phyloP scores from a whole-genome alignment of 2,888 invertebrate species.

The Coecobrya sp. region DNA sequence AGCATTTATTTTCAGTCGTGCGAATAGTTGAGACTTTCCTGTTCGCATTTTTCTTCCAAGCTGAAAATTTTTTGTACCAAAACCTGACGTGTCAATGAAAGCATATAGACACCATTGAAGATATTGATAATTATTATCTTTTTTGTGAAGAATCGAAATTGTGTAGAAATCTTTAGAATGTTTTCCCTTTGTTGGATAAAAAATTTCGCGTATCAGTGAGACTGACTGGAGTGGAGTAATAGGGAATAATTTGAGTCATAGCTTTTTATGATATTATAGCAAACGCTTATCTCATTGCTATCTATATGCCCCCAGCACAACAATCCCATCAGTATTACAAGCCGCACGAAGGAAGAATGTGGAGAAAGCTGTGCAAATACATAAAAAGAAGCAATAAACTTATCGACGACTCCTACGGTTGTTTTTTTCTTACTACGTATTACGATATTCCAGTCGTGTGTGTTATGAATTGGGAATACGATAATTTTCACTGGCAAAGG shows the following conservation, averaged over 20 bases:
- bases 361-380: background rate
- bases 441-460: too few relatives aligned
- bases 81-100: background rate
- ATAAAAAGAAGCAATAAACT: constrained; percentile 2
- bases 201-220: background rate
- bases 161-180: too few relatives aligned
- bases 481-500: too few relatives aligned
- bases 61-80: background rate
- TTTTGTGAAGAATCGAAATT: too few relatives aligned
- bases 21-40: background rate
- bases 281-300: background rate
- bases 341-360: background rate
- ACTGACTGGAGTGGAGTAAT: background rate
- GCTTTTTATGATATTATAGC: background rate
- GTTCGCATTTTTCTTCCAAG: background rate
- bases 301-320: background rate
- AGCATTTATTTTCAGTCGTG: background rate
- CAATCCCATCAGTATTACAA: background rate
- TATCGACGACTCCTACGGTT: background rate
- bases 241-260: background rate
- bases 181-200: background rate
- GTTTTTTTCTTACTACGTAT: background rate
- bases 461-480: too few relatives aligned
- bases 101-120: background rate
- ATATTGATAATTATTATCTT: background rate